Base-by-base conservation (phyloP, 2,888 invertebrate species). In the Balanococcus diminutus region DNA sequence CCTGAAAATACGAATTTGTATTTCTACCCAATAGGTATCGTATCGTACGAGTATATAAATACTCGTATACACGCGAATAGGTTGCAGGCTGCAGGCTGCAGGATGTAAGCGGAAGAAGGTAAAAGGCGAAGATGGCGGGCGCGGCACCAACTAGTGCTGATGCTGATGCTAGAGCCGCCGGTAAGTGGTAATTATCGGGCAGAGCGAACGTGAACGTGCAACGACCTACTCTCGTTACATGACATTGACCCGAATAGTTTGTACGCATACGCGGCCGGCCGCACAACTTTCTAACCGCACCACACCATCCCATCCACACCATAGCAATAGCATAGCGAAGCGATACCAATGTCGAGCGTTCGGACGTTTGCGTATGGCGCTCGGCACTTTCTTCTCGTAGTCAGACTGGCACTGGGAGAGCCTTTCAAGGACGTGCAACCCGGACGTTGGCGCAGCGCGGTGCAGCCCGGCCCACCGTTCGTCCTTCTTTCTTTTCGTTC, bases 211-310 rank as follows among this genome's bases (percentile, higher is more conserved):
- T 16, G n/a, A 19, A 36, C 75, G 32, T 67, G 61, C 42, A 61
- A 82, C 82, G 86, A 86, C 86, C 86, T 86, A 86, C 86, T 86
- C 86, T 82, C 42, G 36, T 86, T 86, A 75, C 86, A 82, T 86
- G 86, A 86, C 86, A 86, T 86, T 86, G 86, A 86, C 86, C 86
- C 86, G 81, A 81, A 85, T 85, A 75, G 42, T 79, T 84, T 22
- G 61, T 51, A 56, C 31, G 83, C 16, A 28, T 28, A 75, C 75
- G 75, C 75, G n/a, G n/a, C n/a, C n/a, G n/a, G n/a, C n/a, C n/a
- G n/a, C n/a, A 75, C 85, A 85, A 85, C 85, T 85, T 85, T 85
- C 85, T 85, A 85, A 46, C 85, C 14, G 14, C 36, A n/a, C 42
- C 42, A 1, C 42, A 2, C 42, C 42, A 1, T 16, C 14, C 42